Evolutionary conservation across 2,888 invertebrate species (phyloP), one percentile per base, ranked within the genome.

Genomic region (Hemistola chrysoprasaria): DNA sequence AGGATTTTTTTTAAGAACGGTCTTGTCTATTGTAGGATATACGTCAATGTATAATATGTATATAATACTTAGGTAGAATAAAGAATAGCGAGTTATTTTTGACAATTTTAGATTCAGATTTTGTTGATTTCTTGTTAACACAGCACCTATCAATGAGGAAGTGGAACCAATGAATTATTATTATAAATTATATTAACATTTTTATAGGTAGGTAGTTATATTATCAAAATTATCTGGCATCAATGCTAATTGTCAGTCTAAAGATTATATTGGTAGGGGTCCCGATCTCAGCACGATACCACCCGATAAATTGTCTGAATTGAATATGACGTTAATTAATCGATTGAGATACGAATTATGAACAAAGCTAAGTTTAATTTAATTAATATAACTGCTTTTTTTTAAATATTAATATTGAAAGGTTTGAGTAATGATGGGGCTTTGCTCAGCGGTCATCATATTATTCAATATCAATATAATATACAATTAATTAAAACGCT

Each of bases 271-370:
- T 23, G 43, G 43, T 22, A 33, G 26, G 9, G 11, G 10, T 16
- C 16, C 8, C 11, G 16, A 8, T 22, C 43, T 20, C 43, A 44
- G 43, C 43, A 8, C 30, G 43, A 39, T 31, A 44, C 30, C 38
- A 51, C 52, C 68, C 72, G 78, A 83, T 81, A 65, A 75, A 81
- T 77, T 58, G 71, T 64, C 42, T 23, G 52, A 49, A 65, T 65
- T 62, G 47, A 59, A 50, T 54, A 50, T 52, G 50, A 55, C 57
- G 65, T 68, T 64, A 64, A 66, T 67, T 62, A 49, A 53, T 48
- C 41, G 48, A 47, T 44, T 49, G 39, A 47, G 42, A 51, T 26
- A 31, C 41, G 40, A 47, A 47, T 50, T 46, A 50, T 55, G 42
- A 52, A 50, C 50, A 55, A 50, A 43, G 46, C 34, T 36, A 33